Base-by-base conservation (phyloP, 2,113 vertebrate genomes). In the Epinephelus fuscoguttatus region DNA sequence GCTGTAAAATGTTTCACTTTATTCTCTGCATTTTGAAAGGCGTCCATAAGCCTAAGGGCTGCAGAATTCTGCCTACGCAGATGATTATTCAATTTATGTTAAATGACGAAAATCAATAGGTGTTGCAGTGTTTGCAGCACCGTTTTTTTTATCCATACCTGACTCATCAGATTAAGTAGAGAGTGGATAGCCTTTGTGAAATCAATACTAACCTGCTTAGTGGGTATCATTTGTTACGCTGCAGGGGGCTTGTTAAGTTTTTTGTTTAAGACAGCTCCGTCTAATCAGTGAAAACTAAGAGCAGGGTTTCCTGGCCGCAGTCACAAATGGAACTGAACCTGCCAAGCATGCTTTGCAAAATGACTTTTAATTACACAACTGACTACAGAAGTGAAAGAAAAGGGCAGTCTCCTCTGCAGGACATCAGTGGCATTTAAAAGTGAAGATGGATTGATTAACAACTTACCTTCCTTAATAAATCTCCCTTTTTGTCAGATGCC, bases 151-250 rank as follows among this genome's bases (percentile, higher is more conserved):
- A 7, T 30, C 19, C 59, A 42, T 8, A 47, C 56, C 21, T 57
- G n/a, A 25, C 30, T 61, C 66, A 56, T 12, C 52, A 67, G 25
- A 75, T 73, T 57, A 6, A 71, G 82, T 33, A 63, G 19, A n/a
- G 18, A 49, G 49, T 14, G 0, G 53, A 75, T 25, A 71, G 33
- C 17, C 61, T 57, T 25, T 50, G 27, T 70, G 25, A 75, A 81
- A 70, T 89, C 78, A 64, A 72, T 86, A 57, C 45, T 55, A 64
- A 82, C 60, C 75, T 64, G 10, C 18, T 88, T 69, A 59, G 33
- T 25, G 21, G n/a, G 11, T 40, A 56, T 63, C 37, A 23, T 81
- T 67, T 55, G 37, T 78, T 18, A 75, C 49, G 33, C 70, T 13
- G 74, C 50, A 53, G 13, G 25, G 9, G 53, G 4, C 37, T 72